Conservation (phyloP, 2,113 vertebrate species). For the Motacilla alba region DNA sequence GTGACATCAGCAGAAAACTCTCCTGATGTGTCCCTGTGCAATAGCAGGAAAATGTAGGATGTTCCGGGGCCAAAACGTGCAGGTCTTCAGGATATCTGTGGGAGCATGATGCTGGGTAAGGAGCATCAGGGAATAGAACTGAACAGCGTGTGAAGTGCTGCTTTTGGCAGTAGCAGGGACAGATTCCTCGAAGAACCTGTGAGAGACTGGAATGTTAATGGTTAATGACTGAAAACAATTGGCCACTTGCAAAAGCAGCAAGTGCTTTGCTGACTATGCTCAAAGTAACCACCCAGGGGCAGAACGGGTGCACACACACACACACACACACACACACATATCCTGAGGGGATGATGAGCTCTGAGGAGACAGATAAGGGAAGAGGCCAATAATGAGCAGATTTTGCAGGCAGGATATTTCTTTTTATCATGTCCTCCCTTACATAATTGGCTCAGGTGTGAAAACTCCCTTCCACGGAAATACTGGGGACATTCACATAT, state of each 20-base stretch:
- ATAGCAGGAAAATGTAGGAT: background rate
- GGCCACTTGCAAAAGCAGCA: background rate
- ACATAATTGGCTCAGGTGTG: background rate
- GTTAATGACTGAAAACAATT: background rate
- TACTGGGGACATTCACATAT: background rate
- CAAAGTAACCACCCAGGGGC: background rate
- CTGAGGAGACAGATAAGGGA: background rate
- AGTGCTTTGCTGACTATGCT: background rate
- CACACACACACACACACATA: no score
- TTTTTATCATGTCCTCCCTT: background rate
- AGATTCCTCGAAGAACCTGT: background rate
- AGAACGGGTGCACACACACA: background rate
- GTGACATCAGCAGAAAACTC: background rate
- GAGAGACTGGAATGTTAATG: background rate
- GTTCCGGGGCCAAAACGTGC: background rate
- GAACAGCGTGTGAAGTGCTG: background rate
- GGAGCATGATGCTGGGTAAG: background rate
- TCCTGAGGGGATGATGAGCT: background rate
- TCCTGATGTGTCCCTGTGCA: background rate
- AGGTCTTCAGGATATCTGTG: background rate
- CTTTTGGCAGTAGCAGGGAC: background rate
- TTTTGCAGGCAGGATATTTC: background rate
- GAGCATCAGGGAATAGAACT: accelerated
- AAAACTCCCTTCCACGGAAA: background rate
- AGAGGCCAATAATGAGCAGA: background rate